Conservation (phyloP, 2,888 invertebrate genomes). For the Epistrophe eligans region DNA sequence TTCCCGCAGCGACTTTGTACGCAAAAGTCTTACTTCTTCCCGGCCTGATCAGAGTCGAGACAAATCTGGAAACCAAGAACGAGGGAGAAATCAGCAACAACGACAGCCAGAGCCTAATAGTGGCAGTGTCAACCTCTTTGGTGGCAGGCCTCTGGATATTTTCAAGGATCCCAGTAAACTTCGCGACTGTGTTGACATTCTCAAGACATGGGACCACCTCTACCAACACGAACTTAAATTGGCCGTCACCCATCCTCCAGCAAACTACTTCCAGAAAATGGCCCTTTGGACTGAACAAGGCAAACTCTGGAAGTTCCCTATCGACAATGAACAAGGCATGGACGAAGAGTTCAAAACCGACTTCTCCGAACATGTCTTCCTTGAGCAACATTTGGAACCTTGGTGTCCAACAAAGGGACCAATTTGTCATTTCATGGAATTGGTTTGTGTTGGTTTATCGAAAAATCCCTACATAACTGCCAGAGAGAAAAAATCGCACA, state of each 20-base stretch:
- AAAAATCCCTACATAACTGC: constrained; percentile 97
- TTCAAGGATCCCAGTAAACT: constrained; percentile 84
- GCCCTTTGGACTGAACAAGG: constrained; percentile 96
- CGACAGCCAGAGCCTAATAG: constrained; percentile 78
- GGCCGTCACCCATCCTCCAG: constrained; percentile 89
- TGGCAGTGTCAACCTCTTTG: constrained; percentile 87
- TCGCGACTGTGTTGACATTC: constrained; percentile 80
- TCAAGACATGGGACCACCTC: constrained; percentile 89
- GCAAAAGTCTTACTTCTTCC: constrained; percentile 79
- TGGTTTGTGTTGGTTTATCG: constrained; percentile 96
- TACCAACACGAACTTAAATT: constrained; percentile 88
- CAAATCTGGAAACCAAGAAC: neutral
- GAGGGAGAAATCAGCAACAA: constrained; percentile 31
- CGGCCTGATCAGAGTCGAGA: constrained; percentile 50
- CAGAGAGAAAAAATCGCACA: constrained; percentile 93
- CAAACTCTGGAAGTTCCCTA: constrained; percentile 98
- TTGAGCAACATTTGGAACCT: constrained; percentile 92
- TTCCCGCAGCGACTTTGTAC: constrained; percentile 83
- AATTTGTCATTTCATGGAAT: constrained; percentile 98
- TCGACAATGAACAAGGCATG: constrained; percentile 97
- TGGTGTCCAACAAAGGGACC: constrained; percentile 97
- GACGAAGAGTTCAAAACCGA: constrained; percentile 88
- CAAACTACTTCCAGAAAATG: constrained; percentile 97
- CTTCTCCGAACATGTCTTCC: constrained; percentile 97
- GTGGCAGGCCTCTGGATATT: constrained; percentile 87